Evolutionary conservation across 2,888 invertebrate species (phyloP), one percentile per base, ranked within the genome.

Genomic region (Cartodere bifasciata): DNA sequence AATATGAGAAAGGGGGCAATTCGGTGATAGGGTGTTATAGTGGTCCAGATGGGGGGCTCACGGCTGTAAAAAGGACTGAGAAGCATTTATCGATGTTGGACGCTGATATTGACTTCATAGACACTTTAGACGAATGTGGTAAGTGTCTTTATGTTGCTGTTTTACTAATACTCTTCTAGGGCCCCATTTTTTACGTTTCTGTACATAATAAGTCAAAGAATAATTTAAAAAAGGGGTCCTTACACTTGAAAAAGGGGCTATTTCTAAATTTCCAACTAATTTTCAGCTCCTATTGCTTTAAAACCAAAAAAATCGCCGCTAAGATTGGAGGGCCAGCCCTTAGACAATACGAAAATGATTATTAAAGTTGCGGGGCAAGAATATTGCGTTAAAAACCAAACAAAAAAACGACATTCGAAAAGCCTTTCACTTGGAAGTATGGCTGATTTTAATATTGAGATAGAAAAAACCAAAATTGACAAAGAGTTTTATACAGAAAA

Each of bases 41-140:
- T 1, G 88, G 88, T 5, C 88, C 88, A 1, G 78, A 80, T 45
- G 78, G 75, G 34, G 88, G 88, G 2, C 64, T 88, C 3, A 77
- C 79, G 1, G 72, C 76, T 27, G 78, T 84, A 13, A 75, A 75
- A 53, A 62, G 72, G 27, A 68, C 68, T 28, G 72, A 75, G 46
- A 64, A 72, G 41, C 75, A 76, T 55, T 63, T 80, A 38, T 72
- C 72, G 33, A 67, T 74, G 25, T 62, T 63, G 25, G 77, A 78
- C 47, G 68, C 72, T 15, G 78, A 79, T 48, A 76, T 81, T 29
- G 76, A 77, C 54, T 81, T 75, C 45, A 79, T 81, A 40, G 80
- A 80, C 48, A 75, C 64, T 2, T 44, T 40, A 23, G 57, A 56
- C 14, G 59, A 59, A 34, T 40, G 34, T 25, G 47, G 54, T 56